Percentiles rank a stretch among this genome's conserved stretches.
Conservation (phyloP, 2,113 vertebrate genomes). For the Siniperca knerii region DNA sequence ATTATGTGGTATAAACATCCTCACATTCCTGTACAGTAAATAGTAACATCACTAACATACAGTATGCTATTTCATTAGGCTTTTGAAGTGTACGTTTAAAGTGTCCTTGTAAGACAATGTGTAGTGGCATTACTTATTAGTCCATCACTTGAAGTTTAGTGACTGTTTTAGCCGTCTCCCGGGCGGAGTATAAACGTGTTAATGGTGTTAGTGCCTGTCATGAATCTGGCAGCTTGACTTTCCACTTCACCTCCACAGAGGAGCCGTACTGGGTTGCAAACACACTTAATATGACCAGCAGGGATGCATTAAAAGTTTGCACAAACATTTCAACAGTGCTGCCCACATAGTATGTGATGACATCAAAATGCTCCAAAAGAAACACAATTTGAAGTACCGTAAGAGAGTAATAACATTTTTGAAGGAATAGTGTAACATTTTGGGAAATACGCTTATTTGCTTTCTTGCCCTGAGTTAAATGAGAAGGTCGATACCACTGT, state of each 20-base stretch:
- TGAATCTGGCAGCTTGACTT: constrained; percentile 70
- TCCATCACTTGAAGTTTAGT: constrained; percentile 38
- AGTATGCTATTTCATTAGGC: not conserved
- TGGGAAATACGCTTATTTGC: not conserved
- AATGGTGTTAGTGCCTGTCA: constrained; percentile 65
- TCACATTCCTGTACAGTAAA: constrained; percentile 8
- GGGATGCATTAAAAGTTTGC: constrained; percentile 62
- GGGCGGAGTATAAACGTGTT: constrained; percentile 64
- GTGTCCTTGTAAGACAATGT: constrained; percentile 24
- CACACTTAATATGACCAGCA: constrained; percentile 54
- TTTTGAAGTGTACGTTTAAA: constrained; percentile 36
- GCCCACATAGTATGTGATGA: constrained; percentile 18
- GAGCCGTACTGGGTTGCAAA: constrained; percentile 39
- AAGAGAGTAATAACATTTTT: constrained; percentile 9
- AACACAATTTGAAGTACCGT: constrained; percentile 8
- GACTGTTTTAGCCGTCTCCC: constrained; percentile 45
- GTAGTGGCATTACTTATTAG: constrained; percentile 48
- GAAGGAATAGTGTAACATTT: constrained; percentile 4
- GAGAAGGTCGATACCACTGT: not conserved
- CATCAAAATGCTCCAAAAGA: constrained; percentile 30
- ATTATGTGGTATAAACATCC: constrained; percentile 21
- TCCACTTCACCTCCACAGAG: constrained; percentile 64
- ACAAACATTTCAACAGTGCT: constrained; percentile 50
- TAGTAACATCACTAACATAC: constrained; percentile 6
- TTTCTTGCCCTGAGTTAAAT: not conserved